These are phyloP conservation scores for Panzeria rudis DNA, from an alignment of 2,888 invertebrate genomes.

Conservation along the genomic window DNA sequence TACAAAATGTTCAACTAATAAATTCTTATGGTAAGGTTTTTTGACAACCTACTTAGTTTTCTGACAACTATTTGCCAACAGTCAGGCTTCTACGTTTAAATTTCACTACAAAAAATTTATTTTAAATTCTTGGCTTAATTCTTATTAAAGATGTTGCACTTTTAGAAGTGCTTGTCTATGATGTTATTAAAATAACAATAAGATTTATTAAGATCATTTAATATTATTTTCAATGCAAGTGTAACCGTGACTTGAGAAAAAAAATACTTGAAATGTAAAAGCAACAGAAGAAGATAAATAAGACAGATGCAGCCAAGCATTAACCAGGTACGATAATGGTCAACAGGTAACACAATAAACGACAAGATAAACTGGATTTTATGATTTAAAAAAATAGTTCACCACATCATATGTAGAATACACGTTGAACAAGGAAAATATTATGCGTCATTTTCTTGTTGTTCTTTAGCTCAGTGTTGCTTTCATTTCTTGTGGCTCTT, in stretches of 20 bases:
- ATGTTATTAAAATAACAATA: constrained; percentile 11
- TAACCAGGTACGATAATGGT: constrained; percentile 40
- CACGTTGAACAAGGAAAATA: constrained; percentile 18
- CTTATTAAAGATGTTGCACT: background rate
- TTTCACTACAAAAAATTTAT: background rate
- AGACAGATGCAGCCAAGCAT: constrained; percentile 61
- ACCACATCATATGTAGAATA: background rate
- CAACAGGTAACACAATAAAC: constrained; percentile 36
- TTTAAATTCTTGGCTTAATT: background rate
- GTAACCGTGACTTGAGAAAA: constrained; percentile 19
- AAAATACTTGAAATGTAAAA: constrained; percentile 8
- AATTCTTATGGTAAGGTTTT: too few relatives aligned
- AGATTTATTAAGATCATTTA: constrained; percentile 23
- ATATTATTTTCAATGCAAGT: constrained; percentile 21
- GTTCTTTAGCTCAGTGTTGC: constrained; percentile 7
- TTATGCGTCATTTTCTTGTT: constrained; percentile 31
- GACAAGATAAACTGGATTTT: constrained; percentile 51
- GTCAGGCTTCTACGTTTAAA: background rate
- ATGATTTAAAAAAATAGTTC: constrained; percentile 29
- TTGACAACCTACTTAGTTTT: too few relatives aligned
- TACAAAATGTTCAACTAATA: too few relatives aligned
- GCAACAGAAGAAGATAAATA: constrained; percentile 27
- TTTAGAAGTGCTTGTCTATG: background rate
- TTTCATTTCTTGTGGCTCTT: constrained; percentile 29
- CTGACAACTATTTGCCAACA: too few relatives aligned